phyloP scores from a whole-genome alignment of 2,888 invertebrate species.

The Agrotis clavis region DNA sequence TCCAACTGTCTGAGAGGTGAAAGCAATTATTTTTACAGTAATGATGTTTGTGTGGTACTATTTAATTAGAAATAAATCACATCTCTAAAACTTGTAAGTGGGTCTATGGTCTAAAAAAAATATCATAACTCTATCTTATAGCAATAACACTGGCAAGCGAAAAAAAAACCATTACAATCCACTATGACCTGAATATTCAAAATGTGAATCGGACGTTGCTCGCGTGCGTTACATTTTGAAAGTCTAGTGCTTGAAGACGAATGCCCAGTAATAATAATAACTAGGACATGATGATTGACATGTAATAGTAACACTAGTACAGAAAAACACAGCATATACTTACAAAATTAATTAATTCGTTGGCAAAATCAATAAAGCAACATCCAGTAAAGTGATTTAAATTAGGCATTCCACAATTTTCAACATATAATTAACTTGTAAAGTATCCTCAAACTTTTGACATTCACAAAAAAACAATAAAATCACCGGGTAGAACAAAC shows the following conservation, averaged over 20 bases:
- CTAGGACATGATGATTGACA: constrained; percentile 44
- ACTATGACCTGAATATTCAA: constrained; percentile 65
- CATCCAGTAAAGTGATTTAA: constrained; percentile 6
- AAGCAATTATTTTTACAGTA: background rate
- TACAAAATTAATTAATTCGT: background rate
- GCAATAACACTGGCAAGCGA: constrained; percentile 27
- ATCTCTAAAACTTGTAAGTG: constrained; percentile 1
- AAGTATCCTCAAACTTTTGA: constrained; percentile 67
- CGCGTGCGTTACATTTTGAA: constrained; percentile 68
- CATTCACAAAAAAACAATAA: constrained; percentile 27
- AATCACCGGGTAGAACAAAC: background rate
- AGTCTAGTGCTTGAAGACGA: constrained; percentile 58
- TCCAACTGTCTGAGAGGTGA: background rate
- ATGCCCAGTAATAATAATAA: constrained; percentile 46
- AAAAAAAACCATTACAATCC: constrained; percentile 42
- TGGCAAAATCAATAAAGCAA: background rate
- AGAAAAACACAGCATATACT: background rate
- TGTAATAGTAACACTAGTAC: constrained; percentile 1
- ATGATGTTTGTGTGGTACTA: background rate
- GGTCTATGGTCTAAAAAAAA: background rate
- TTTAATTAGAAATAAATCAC: background rate
- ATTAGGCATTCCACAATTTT: constrained; percentile 26
- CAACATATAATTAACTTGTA: constrained; percentile 59
- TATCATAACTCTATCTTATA: background rate
- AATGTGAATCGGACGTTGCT: constrained; percentile 64